phyloP scores from a whole-genome alignment of 2,797 vertebrate genomes.

The Psittacula derbiana region DNA sequence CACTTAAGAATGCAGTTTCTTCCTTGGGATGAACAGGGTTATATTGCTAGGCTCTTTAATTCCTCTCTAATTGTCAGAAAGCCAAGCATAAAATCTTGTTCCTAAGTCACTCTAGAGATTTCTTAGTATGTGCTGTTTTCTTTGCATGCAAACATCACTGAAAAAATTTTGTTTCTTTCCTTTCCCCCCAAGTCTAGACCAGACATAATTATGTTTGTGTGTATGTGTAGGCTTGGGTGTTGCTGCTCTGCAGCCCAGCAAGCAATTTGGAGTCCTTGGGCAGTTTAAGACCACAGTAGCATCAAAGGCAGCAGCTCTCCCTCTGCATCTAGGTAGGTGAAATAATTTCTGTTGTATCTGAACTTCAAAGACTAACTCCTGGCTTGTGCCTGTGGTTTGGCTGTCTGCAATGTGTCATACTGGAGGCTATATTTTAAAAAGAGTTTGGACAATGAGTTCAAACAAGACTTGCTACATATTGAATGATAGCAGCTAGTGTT shows the following conservation, averaged over 20 bases:
- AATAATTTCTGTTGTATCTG: not conserved
- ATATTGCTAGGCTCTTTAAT: slow-evolving; percentile 16
- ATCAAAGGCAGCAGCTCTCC: slow-evolving; percentile 32
- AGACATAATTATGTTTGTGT: not conserved
- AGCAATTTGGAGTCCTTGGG: slow-evolving; percentile 12
- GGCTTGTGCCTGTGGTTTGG: slow-evolving; percentile 20
- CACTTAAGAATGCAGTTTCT: not conserved
- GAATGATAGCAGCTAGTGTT: not conserved
- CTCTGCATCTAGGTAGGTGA: slow-evolving; percentile 2
- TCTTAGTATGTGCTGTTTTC: slow-evolving; percentile 17
- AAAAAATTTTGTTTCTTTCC: not conserved
- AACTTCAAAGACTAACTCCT: not conserved
- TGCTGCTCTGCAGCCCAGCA: not conserved
- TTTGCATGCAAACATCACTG: slow-evolving; percentile 18
- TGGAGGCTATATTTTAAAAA: not conserved
- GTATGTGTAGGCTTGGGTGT: not conserved
- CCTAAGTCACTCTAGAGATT: slow-evolving; percentile 49
- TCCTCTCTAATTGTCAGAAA: slow-evolving; percentile 33
- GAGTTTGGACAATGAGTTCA: not conserved
- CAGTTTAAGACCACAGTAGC: not conserved
- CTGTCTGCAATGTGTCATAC: not conserved
- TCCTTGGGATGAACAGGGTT: not conserved
- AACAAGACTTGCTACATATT: not conserved
- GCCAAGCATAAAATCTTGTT: slow-evolving; percentile 39
- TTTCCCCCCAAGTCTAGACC: slow-evolving; percentile 11